Percentiles rank a stretch among this genome's conserved stretches.
Conservation (phyloP, 2,113 vertebrate species). For the Menura novaehollandiae region DNA sequence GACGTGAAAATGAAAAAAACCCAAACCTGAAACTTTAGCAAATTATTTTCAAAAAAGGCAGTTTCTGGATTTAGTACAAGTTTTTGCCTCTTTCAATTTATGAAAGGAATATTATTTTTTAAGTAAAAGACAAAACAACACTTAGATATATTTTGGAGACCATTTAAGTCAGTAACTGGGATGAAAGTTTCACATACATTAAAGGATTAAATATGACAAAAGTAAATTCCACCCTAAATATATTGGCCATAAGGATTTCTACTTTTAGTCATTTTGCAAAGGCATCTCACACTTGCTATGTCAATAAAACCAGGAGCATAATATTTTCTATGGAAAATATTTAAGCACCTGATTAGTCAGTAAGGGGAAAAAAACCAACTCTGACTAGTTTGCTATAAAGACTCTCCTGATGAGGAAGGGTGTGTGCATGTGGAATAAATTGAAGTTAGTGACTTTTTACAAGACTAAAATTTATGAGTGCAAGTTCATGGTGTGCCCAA, state of each 20-base stretch:
- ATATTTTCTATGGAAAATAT: background rate
- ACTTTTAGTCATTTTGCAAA: background rate
- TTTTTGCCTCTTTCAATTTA: background rate
- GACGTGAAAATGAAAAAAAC: background rate
- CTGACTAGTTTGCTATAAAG: background rate
- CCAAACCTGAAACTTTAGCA: background rate
- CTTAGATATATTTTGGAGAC: background rate
- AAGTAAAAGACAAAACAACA: background rate
- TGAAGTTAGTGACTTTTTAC: background rate
- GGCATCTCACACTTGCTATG: background rate
- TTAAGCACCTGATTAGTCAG: background rate
- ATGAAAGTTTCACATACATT: background rate
- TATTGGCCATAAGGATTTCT: background rate
- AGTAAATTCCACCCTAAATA: background rate
- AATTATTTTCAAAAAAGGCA: background rate
- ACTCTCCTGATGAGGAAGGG: fast-evolving
- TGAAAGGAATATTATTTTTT: background rate
- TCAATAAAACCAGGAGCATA: background rate
- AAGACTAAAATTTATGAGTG: background rate
- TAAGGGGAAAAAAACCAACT: background rate
- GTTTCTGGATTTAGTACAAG: background rate
- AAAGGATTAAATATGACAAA: background rate
- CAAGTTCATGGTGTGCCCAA: background rate
- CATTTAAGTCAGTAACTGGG: background rate
- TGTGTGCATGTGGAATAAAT: background rate